Conservation (phyloP, 2,797 vertebrate genomes). For the Coranthus polyacanthus region DNA sequence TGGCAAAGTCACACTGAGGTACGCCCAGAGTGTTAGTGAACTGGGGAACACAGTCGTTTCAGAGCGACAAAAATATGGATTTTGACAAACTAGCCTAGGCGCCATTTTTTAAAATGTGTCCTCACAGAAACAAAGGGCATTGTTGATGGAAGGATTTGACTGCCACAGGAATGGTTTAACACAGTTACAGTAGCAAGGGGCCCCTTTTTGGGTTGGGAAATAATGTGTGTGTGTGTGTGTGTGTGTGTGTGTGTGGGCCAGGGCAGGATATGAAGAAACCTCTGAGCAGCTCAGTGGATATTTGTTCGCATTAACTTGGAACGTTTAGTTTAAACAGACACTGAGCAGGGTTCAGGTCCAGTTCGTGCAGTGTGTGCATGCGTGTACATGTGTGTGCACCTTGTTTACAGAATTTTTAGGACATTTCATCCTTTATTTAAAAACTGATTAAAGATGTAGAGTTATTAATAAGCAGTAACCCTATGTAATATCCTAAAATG, state of each 20-base stretch:
- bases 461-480: constrained; percentile 21
- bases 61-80: constrained; percentile 39
- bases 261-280: constrained; percentile 82
- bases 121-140: constrained; percentile 69
- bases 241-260: constrained; percentile 70
- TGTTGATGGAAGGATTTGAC: constrained; percentile 60
- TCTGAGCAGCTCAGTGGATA: constrained; percentile 76
- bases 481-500: constrained; percentile 16
- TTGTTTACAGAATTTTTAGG: constrained; percentile 33
- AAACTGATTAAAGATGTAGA: constrained; percentile 27
- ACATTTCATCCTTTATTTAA: constrained; percentile 30
- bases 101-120: constrained; percentile 48
- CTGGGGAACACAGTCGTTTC: constrained; percentile 32
- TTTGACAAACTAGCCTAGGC: constrained; percentile 49
- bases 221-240: constrained; percentile 28
- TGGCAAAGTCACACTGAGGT: constrained; percentile 43
- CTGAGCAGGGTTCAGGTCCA: constrained; percentile 75
- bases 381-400: constrained; percentile 21
- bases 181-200: constrained; percentile 58
- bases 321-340: constrained; percentile 81
- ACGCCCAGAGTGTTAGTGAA: constrained; percentile 32
- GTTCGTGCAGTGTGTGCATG: constrained; percentile 44
- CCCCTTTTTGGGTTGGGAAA: constrained; percentile 42
- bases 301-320: constrained; percentile 82
- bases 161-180: constrained; percentile 57